A percentile compares a stretch with the other conserved stretches of the same genome.
Evolutionary conservation across 2,113 vertebrate species (phyloP).

Genomic region (sheep (Ovis aries)): DNA sequence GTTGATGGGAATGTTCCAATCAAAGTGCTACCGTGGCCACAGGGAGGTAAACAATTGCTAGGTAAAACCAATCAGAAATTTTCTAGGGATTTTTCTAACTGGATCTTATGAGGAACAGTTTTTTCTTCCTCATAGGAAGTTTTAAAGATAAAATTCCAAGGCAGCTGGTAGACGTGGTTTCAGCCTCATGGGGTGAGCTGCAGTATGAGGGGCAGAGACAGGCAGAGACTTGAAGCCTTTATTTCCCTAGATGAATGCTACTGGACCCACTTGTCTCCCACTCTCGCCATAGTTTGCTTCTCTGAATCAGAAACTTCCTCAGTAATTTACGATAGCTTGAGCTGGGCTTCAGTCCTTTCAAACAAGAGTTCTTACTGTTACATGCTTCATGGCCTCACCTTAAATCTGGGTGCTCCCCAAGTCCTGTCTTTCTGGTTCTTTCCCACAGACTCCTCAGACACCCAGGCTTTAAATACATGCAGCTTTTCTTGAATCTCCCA

Average conservation of each 20-base stretch:
- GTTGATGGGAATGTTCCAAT: not conserved
- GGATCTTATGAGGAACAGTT: not conserved
- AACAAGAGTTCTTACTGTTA: not conserved
- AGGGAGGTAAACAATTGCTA: not conserved
- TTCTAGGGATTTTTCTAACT: constrained; percentile 2
- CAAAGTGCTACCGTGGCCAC: not conserved
- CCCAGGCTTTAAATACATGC: not conserved
- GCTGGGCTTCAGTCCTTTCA: not conserved
- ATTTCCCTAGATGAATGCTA: not conserved
- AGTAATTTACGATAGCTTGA: not conserved
- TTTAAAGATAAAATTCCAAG: constrained; percentile 25
- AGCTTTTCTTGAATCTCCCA: not conserved
- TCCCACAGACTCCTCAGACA: not conserved
- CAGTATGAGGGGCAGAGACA: not conserved
- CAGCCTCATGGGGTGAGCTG: not conserved
- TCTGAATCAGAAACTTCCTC: not conserved
- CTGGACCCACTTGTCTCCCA: not conserved
- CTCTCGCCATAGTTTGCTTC: not conserved
- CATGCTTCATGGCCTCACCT: not conserved
- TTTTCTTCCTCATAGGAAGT: not conserved
- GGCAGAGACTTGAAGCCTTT: not conserved
- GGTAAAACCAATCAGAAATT: not conserved
- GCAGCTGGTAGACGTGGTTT: not conserved
- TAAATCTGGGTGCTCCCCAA: not conserved
- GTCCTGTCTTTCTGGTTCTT: not conserved